Conservation (phyloP, 2,888 invertebrate species). For the Athalia rosae region DNA sequence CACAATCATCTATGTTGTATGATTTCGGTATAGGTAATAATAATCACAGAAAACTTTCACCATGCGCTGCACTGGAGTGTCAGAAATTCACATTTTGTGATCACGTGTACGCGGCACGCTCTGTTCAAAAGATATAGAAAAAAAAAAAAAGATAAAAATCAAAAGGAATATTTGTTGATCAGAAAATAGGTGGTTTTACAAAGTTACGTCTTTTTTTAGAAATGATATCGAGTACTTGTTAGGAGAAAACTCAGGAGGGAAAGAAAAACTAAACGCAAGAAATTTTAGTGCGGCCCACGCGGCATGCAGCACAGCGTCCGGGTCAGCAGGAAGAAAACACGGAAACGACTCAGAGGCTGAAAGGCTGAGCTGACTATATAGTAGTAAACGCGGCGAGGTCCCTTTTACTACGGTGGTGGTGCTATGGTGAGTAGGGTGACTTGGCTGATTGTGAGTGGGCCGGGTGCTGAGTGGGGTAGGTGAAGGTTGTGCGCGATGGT, state of each 20-base stretch:
- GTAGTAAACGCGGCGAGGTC: constrained; percentile 20
- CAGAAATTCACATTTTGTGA: not conserved
- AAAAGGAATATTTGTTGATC: too few species aligned
- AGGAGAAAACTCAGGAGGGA: not conserved
- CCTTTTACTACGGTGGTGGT: constrained; percentile 37
- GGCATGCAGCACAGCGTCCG: not conserved
- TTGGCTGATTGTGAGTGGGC: constrained; percentile 36
- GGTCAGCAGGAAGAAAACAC: constrained; percentile 39
- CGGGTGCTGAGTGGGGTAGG: constrained; percentile 34
- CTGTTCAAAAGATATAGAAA: too few species aligned
- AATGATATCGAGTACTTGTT: not conserved
- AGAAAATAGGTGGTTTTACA: too few species aligned
- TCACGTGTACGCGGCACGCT: not conserved
- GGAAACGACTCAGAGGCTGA: constrained; percentile 40
- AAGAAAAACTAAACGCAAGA: not conserved
- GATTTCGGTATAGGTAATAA: too few species aligned
- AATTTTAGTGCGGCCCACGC: not conserved
- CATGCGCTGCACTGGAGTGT: too few species aligned
- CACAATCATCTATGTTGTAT: too few species aligned
- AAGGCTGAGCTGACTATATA: constrained; percentile 32
- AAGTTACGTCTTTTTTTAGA: not conserved
- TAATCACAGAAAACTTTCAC: too few species aligned
- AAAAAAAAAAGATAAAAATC: too few species aligned
- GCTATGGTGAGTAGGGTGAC: constrained; percentile 34
- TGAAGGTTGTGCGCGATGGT: constrained; percentile 13